phyloP scores from a whole-genome alignment of 2,113 vertebrate genomes.

The Irena cyanogastra region DNA sequence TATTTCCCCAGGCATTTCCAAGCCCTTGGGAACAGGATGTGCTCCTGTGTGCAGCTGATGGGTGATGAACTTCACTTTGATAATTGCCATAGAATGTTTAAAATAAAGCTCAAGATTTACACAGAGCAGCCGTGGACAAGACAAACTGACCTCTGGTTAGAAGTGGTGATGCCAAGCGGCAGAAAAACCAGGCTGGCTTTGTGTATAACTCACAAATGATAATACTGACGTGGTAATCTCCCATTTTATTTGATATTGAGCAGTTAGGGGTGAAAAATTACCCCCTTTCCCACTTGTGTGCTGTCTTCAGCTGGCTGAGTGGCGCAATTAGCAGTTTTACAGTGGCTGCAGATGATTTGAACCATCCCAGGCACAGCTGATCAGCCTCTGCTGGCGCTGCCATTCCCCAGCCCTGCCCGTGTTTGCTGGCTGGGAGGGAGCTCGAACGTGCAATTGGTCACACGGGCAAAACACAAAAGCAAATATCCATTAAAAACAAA shows the following conservation, averaged over 20 bases:
- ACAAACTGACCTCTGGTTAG: not conserved
- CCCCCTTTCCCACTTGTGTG: not conserved
- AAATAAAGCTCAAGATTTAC: not conserved
- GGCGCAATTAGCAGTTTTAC: not conserved
- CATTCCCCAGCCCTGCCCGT: not conserved
- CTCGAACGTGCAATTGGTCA: not conserved
- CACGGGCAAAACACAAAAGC: not conserved
- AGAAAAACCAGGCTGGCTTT: not conserved
- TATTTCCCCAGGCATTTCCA: not conserved
- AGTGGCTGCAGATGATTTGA: not conserved
- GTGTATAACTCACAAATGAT: not conserved
- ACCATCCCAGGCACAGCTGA: not conserved
- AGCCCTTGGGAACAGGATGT: not conserved
- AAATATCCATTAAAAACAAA: constrained; percentile 4
- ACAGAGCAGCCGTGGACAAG: not conserved
- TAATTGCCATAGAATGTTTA: not conserved
- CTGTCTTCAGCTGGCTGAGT: not conserved
- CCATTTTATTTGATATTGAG: not conserved
- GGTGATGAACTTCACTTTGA: not conserved
- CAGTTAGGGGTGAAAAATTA: not conserved
- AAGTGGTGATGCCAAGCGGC: not conserved
- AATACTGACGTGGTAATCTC: not conserved
- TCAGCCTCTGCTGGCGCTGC: not conserved
- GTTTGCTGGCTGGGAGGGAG: not conserved
- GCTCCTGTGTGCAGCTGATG: not conserved